A percentile compares a stretch with the other conserved stretches of the same genome.
These are phyloP conservation scores for Cotesia typhae DNA, from an alignment of 1,140 invertebrate species.

Conservation along the genomic window DNA sequence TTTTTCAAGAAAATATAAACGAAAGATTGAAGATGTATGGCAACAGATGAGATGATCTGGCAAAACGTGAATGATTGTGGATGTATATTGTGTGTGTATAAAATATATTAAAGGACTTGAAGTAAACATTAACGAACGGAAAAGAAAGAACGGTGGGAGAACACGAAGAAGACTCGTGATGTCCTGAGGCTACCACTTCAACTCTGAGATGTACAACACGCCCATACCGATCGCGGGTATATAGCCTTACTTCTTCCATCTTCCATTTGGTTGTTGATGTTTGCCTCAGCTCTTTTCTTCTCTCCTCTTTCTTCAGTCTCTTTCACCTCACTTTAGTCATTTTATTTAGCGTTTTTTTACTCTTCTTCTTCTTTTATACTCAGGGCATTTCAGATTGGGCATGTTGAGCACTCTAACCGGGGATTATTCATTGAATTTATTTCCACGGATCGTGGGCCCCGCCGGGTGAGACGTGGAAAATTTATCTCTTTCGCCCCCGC, in stretches of 20 bases:
- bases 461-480: constrained; percentile 2
- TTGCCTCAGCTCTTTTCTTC: background rate
- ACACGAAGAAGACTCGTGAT: constrained; percentile 54
- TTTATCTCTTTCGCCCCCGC: constrained; percentile 32
- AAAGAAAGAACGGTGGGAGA: constrained; percentile 25
- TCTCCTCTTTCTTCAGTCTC: constrained; percentile 10
- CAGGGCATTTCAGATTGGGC: background rate
- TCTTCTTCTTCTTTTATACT: background rate
- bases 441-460: constrained; percentile 43
- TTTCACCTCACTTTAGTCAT: background rate
- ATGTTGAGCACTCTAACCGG: background rate
- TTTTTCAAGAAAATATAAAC: background rate
- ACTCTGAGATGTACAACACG: constrained; percentile 54
- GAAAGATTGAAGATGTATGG: too few relatives aligned
- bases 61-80: constrained; percentile 21
- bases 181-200: constrained; percentile 59
- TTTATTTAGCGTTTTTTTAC: background rate
- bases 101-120: background rate
- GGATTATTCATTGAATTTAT: constrained; percentile 57
- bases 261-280: too few relatives aligned
- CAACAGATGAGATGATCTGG: background rate
- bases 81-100: background rate
- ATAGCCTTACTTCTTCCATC: constrained; percentile 5
- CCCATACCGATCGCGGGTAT: constrained; percentile 51
- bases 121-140: constrained; percentile 2